A percentile compares a stretch with the other conserved stretches of the same genome.
These are phyloP conservation scores for Champsocephalus esox DNA, from an alignment of 2,797 vertebrate genomes.

Conservation along the genomic window DNA sequence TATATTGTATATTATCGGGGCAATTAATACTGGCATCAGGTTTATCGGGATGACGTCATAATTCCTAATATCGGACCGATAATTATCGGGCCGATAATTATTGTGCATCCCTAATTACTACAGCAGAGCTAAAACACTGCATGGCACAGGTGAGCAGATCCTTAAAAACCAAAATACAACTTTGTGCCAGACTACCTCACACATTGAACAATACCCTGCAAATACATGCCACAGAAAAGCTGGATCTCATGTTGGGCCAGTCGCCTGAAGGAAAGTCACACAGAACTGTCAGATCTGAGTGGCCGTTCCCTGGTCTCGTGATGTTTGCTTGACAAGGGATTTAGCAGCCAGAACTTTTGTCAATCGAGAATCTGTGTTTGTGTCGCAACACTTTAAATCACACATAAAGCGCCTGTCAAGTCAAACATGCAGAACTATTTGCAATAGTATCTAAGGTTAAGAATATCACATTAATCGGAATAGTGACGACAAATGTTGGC, in stretches of 20 bases:
- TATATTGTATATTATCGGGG: too few relatives aligned
- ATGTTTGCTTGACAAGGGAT: constrained; percentile 48
- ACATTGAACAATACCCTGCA: neutral
- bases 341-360: constrained; percentile 44
- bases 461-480: constrained; percentile 36
- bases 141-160: neutral
- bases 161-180: neutral
- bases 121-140: constrained; percentile 1
- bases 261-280: constrained; percentile 18
- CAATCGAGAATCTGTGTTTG: constrained; percentile 37
- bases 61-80: too few relatives aligned
- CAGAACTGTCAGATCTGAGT: constrained; percentile 24
- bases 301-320: constrained; percentile 23
- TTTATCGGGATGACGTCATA: too few relatives aligned
- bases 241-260: neutral
- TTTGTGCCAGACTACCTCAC: neutral
- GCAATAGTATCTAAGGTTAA: neutral
- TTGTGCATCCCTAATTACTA: too few relatives aligned
- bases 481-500: constrained; percentile 3
- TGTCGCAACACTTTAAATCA: constrained; percentile 21
- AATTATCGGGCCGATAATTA: too few relatives aligned
- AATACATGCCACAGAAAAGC: constrained; percentile 12
- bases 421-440: constrained; percentile 8
- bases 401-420: constrained; percentile 15
- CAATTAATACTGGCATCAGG: too few relatives aligned